A percentile compares a stretch with the other conserved stretches of the same genome.
Conservation (phyloP, 2,113 vertebrate genomes). For the Struthidea cinerea region DNA sequence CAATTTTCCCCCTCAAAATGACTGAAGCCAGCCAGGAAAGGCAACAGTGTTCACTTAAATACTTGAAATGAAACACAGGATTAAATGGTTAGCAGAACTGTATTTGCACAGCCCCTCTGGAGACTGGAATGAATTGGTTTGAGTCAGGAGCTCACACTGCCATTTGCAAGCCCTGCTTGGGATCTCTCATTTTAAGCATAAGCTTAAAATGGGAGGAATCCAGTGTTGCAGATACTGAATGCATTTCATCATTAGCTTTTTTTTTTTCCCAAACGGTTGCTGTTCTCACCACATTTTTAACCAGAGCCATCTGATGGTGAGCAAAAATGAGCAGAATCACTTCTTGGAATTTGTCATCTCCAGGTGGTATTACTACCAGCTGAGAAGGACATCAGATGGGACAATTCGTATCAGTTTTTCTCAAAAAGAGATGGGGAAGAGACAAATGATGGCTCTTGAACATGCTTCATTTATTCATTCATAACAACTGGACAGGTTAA, state of each 20-base stretch:
- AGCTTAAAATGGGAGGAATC: background rate
- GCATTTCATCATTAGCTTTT: background rate
- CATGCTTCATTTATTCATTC: background rate
- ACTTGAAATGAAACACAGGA: background rate
- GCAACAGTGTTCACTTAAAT: background rate
- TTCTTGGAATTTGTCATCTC: background rate
- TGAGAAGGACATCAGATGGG: background rate
- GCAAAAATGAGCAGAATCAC: background rate
- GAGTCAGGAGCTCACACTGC: background rate
- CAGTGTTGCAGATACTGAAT: background rate
- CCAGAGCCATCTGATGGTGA: background rate
- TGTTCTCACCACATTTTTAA: background rate
- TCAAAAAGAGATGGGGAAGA: background rate
- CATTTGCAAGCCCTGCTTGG: background rate
- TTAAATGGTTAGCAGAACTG: background rate
- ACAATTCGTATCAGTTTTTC: background rate
- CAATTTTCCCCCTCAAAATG: background rate
- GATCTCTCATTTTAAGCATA: background rate
- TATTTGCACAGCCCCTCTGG: background rate
- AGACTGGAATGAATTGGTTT: background rate
- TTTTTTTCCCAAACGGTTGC: background rate
- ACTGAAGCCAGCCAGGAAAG: background rate
- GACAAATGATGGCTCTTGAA: background rate
- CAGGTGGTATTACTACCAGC: background rate
- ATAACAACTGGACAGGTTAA: background rate